A percentile compares a stretch with the other conserved stretches of the same genome.
phyloP scores from a whole-genome alignment of 2,888 invertebrate genomes.

The Drosophila cognata region DNA sequence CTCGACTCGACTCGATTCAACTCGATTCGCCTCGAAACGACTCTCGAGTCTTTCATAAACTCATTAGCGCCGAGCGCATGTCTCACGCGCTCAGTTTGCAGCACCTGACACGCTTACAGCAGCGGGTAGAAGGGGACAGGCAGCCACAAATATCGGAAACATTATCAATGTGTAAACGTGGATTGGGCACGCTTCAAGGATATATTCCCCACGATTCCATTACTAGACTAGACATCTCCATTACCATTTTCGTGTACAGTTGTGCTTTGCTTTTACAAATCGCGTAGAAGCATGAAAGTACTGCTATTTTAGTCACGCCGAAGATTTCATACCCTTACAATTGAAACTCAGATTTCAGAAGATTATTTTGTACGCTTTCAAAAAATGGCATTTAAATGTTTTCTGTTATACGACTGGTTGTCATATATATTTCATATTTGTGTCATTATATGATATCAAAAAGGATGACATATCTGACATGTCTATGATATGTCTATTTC shows the following conservation, averaged over 20 bases:
- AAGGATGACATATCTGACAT: neutral
- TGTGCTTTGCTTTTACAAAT: neutral
- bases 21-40: slow-evolving; percentile 1
- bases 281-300: neutral
- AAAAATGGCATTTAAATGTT: neutral
- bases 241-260: neutral
- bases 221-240: neutral
- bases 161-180: neutral
- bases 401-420: neutral
- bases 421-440: neutral
- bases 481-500: neutral
- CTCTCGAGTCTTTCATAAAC: slow-evolving; percentile 49
- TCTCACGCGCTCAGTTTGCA: slow-evolving; percentile 53
- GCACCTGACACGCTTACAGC: slow-evolving; percentile 36
- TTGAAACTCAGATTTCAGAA: neutral
- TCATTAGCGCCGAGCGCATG: slow-evolving; percentile 60
- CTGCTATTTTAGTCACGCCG: neutral
- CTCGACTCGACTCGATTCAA: neutral
- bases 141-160: neutral
- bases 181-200: neutral
- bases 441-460: neutral
- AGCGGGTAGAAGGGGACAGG: neutral
- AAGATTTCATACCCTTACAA: neutral
- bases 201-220: neutral
- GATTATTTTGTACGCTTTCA: too few species aligned